Evolutionary conservation across 2,888 invertebrate species (phyloP).

Genomic region (Cephus sareptanus): DNA sequence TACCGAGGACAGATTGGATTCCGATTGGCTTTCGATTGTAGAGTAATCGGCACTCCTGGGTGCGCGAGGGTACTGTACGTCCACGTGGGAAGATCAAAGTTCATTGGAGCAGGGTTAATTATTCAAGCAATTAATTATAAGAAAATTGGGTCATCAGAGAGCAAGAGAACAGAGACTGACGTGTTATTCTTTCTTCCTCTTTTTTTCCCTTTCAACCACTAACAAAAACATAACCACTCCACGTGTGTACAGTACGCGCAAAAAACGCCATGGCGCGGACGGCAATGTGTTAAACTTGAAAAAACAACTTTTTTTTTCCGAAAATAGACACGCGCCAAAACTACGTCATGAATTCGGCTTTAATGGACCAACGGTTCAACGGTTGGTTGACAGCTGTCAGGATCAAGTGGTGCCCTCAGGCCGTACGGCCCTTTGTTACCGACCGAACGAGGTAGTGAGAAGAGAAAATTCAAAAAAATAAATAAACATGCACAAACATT

Average conservation of each 20-base stretch:
- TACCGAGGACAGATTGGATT: constrained; percentile 36
- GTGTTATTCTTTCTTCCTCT: not conserved
- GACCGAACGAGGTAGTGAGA: not conserved
- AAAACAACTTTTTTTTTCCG: not conserved
- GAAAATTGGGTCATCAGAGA: not conserved
- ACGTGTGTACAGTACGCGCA: not conserved
- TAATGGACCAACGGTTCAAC: too few relatives aligned
- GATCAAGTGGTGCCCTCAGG: not conserved
- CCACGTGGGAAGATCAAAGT: not conserved
- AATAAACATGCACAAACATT: not conserved
- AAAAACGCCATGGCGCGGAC: not conserved
- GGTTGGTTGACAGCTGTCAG: not conserved
- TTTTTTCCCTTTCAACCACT: not conserved
- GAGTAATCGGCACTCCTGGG: too few relatives aligned
- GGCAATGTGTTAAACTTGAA: constrained; percentile 4
- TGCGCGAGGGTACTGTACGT: not conserved
- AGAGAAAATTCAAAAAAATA: not conserved
- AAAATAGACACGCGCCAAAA: constrained; percentile 8
- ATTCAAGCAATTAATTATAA: not conserved
- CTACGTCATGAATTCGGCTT: not conserved
- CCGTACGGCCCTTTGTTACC: not conserved
- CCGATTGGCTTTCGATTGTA: constrained; percentile 1
- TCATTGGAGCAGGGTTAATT: not conserved
- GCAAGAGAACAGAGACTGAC: not conserved
- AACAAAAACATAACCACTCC: not conserved